Evolutionary conservation across 1,140 invertebrate genomes (phyloP), one percentile per base, ranked within the genome.

Genomic region (Drosophila mojavensis): DNA sequence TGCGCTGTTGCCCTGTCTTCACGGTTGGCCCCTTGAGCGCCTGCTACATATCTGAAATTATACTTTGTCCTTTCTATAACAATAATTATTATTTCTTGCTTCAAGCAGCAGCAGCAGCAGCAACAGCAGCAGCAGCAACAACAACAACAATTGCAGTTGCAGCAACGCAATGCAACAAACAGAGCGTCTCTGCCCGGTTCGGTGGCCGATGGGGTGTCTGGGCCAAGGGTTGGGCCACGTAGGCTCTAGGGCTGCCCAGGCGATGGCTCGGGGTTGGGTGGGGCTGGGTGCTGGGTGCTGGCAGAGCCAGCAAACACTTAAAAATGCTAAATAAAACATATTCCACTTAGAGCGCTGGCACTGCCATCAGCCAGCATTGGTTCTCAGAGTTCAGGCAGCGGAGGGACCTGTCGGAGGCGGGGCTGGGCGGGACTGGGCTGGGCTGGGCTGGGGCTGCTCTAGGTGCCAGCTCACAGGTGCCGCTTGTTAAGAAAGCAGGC

Each of bases 271-370:
- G 20, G 17, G 17, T 17, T 17, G 17, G 17, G 17, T 17, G 17
- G 20, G 1, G 20, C 20, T 7, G 5, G 43, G 43, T 26, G 63
- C 1, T 7, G 5, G 43, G 43, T 26, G 63, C 45, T 61, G 71
- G 58, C 53, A 70, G 60, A 79, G 80, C 80, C 77, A 79, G 84
- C 84, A 89, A 89, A 89, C 84, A 89, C 84, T 89, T 89, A 89
- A 89, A 88, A 89, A 89, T 89, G 84, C 84, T 89, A 89, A 89
- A 89, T 89, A 89, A 88, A 88, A 89, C 84, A 89, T 89, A 89
- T 89, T 89, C 84, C 84, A 89, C 84, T 89, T 83, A 76, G 74
- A 84, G 74, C 79, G 55, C 48, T 76, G 36, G 54, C 48, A 63
- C 11, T 61, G 5, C 39, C 17, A 33, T 63, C 56, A 47, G 55